These are phyloP conservation scores for Macaria liturata DNA, from an alignment of 2,888 invertebrate genomes.

Conservation along the genomic window DNA sequence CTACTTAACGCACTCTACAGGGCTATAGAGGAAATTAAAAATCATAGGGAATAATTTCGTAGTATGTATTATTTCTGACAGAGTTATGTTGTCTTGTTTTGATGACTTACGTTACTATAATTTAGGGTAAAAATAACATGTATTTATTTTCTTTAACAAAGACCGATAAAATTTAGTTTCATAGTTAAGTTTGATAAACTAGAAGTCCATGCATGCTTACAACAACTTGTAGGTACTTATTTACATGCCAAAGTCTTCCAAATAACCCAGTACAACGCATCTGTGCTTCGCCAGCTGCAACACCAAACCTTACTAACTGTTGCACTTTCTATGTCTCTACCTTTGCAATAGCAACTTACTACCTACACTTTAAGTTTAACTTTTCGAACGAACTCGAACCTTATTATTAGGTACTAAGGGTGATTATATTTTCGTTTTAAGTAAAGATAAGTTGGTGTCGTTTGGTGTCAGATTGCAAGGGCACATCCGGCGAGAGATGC, in stretches of 20 bases:
- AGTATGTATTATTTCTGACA: no score
- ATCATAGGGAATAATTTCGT: no score
- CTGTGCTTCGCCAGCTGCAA: constrained; percentile 1
- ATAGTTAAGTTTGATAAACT: no score
- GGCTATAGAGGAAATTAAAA: no score
- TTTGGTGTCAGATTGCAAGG: constrained; percentile 29
- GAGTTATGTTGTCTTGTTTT: no score
- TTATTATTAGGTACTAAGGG: constrained; percentile 5
- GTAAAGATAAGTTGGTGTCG: constrained; percentile 14
- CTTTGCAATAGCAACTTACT: neutral
- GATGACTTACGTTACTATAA: no score
- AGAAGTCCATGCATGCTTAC: no score
- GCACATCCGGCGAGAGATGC: constrained; percentile 27
- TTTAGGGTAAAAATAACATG: no score
- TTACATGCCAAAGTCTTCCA: neutral
- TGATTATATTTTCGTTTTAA: constrained; percentile 7
- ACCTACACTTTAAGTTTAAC: no score
- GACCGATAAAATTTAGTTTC: no score
- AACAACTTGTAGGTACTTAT: no score
- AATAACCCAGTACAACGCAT: constrained; percentile 15
- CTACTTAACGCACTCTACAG: constrained; percentile 11
- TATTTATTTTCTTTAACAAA: no score
- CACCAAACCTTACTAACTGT: constrained; percentile 1
- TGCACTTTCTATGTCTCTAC: constrained; percentile 2
- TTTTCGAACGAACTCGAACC: constrained; percentile 4